Percentiles rank a stretch among this genome's conserved stretches.
Conservation (phyloP, 1,140 invertebrate species). For the Oryctes rhinoceros region DNA sequence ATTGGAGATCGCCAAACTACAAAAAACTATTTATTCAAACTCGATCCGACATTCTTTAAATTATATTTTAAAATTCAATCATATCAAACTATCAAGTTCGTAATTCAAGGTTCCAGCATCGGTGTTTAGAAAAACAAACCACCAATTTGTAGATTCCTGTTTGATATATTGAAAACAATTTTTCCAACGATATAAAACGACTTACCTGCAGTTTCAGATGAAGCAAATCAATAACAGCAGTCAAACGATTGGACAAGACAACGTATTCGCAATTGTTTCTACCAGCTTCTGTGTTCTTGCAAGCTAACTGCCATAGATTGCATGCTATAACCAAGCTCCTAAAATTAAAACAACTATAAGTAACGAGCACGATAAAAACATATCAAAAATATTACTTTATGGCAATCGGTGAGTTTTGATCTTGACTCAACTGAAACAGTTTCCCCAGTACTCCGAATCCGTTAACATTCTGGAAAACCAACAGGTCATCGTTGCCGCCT, state of each 20-base stretch:
- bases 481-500: constrained; percentile 53
- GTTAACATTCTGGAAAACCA: constrained; percentile 57
- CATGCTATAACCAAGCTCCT: constrained; percentile 72
- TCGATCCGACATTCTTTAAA: too few relatives aligned
- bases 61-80: too few relatives aligned
- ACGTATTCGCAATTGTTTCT: constrained; percentile 71
- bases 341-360: constrained; percentile 50
- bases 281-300: constrained; percentile 64
- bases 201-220: constrained; percentile 74
- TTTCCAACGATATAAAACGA: neutral
- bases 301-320: constrained; percentile 68
- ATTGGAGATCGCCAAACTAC: too few relatives aligned
- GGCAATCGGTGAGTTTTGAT: constrained; percentile 62
- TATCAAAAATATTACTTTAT: constrained; percentile 64
- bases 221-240: constrained; percentile 72
- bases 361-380: constrained; percentile 30
- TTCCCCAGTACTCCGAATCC: constrained; percentile 58
- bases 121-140: too few relatives aligned
- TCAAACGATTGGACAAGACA: constrained; percentile 76
- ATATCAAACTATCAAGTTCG: too few relatives aligned
- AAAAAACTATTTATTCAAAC: too few relatives aligned
- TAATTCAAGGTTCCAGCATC: too few relatives aligned
- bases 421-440: constrained; percentile 55
- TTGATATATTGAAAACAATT: too few relatives aligned
- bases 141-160: too few relatives aligned